Evolutionary conservation across 2,888 invertebrate genomes (phyloP).

Genomic region (Heliconius hortense): DNA sequence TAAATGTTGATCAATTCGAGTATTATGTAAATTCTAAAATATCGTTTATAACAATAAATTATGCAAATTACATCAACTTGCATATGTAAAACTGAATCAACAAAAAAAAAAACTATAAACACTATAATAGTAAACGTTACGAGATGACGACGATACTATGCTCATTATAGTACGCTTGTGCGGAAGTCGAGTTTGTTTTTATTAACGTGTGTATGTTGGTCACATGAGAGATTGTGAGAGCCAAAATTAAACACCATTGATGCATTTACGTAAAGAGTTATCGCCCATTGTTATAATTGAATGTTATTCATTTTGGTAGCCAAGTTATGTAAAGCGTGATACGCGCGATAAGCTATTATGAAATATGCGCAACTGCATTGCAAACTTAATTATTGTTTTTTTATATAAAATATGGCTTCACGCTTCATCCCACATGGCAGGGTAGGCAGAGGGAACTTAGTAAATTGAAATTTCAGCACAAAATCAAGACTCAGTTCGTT

Average conservation of each 20-base stretch:
- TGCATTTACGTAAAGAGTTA: slow-evolving; percentile 63
- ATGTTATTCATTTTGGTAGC: slow-evolving; percentile 37
- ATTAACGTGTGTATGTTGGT: slow-evolving; percentile 44
- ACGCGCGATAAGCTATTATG: slow-evolving; percentile 10
- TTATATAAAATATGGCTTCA: background rate
- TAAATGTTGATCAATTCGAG: too few species aligned
- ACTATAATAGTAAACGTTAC: slow-evolving; percentile 18
- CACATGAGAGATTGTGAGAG: slow-evolving; percentile 58
- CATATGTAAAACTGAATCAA: background rate
- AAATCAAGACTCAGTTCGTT: background rate
- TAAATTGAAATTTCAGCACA: too few species aligned
- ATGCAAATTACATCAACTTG: background rate
- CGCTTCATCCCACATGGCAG: background rate
- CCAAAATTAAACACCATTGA: slow-evolving; percentile 68
- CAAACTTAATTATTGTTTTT: background rate
- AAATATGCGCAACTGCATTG: background rate
- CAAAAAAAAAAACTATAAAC: background rate
- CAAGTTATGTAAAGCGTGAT: slow-evolving; percentile 35
- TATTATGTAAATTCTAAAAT: background rate
- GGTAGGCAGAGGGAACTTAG: background rate
- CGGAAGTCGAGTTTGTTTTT: slow-evolving; percentile 48
- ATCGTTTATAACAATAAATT: background rate
- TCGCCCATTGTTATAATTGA: slow-evolving; percentile 65
- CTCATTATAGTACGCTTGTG: slow-evolving; percentile 38
- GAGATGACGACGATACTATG: slow-evolving; percentile 39